Percentiles rank a stretch among this genome's conserved stretches.
These are phyloP conservation scores for Quadroppia sp. DNA, from an alignment of 2,888 invertebrate genomes.

Conservation along the genomic window DNA sequence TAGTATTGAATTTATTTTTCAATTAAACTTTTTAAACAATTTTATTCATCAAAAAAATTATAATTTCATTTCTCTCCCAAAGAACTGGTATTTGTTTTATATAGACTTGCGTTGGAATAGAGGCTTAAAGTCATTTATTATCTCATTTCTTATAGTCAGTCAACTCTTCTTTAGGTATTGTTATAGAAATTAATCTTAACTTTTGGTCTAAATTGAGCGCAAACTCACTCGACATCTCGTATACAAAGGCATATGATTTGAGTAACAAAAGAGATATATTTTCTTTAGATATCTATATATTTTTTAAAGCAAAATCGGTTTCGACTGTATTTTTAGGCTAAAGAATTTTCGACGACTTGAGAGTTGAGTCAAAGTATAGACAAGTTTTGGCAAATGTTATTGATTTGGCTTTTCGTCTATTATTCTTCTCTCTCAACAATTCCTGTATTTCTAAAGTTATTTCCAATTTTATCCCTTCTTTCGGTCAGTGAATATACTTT, in stretches of 20 bases:
- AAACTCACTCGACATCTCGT: not conserved
- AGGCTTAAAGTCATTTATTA: constrained; percentile 19
- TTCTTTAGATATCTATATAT: not conserved
- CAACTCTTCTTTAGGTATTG: not conserved
- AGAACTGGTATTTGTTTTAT: not conserved
- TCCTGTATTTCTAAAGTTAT: constrained; percentile 4
- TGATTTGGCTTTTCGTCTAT: constrained; percentile 23
- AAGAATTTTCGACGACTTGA: constrained; percentile 17
- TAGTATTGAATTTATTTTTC: not conserved
- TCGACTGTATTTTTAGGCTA: constrained; percentile 1
- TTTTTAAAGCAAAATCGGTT: not conserved
- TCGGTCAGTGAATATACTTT: constrained; percentile 28
- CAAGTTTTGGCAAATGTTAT: constrained; percentile 25
- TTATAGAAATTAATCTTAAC: constrained; percentile 21
- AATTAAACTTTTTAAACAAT: not conserved
- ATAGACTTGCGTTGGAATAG: not conserved
- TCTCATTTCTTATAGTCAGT: not conserved
- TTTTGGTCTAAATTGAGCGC: not conserved
- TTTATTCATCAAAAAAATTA: too few species aligned
- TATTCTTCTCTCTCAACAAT: not conserved
- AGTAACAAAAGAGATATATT: not conserved
- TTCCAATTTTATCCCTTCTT: constrained; percentile 28
- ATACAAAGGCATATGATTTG: not conserved
- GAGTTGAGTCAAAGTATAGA: not conserved
- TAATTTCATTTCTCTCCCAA: not conserved